A percentile compares a stretch with the other conserved stretches of the same genome.
Evolutionary conservation across 2,113 vertebrate species (phyloP).

Genomic region (Cichladusa arquata): DNA sequence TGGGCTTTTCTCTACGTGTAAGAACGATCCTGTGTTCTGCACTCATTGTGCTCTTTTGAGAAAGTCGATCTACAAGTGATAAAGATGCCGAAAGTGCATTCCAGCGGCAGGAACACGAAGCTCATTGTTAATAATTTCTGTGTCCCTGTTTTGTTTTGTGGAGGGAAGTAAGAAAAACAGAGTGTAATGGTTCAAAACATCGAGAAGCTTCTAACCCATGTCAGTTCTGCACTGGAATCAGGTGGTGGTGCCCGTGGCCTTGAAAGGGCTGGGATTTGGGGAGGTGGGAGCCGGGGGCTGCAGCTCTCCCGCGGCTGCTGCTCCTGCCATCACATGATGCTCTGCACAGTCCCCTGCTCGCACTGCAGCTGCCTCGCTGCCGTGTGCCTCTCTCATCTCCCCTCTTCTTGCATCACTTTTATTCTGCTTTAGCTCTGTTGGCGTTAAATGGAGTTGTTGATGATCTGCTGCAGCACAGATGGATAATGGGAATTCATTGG

Average conservation of each 20-base stretch:
- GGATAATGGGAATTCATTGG: background rate
- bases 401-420: background rate
- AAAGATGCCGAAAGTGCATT: background rate
- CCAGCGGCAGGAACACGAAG: background rate
- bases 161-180: background rate
- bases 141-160: background rate
- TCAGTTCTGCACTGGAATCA: fast-evolving
- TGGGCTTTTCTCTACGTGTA: background rate
- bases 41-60: background rate
- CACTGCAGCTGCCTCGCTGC: background rate
- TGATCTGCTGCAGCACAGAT: background rate
- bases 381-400: background rate
- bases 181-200: background rate
- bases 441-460: background rate
- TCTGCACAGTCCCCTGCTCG: background rate
- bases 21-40: fast-evolving
- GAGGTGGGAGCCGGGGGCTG: background rate
- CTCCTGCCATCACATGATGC: conserved; percentile 24
- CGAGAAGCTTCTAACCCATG: background rate
- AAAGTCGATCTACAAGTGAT: background rate
- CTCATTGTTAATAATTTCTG: background rate
- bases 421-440: background rate
- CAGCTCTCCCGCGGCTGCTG: background rate
- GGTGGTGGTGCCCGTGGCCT: fast-evolving
- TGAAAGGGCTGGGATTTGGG: background rate